A percentile compares a stretch with the other conserved stretches of the same genome.
Conservation (phyloP, 2,888 invertebrate species). For the Chrysomela aeneicollis region DNA sequence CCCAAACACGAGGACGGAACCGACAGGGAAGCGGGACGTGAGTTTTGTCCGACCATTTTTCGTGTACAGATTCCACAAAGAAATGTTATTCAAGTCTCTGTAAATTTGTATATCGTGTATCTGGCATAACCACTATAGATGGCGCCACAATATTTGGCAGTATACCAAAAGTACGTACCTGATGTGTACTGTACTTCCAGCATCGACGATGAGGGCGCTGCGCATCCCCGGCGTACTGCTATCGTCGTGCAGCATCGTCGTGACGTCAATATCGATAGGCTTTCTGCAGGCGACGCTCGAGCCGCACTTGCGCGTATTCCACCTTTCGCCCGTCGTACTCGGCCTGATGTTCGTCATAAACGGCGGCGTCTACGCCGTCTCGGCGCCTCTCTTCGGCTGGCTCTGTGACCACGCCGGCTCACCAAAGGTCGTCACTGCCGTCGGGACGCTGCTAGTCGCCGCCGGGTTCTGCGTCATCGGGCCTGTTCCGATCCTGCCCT, state of each 20-base stretch:
- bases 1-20: conserved; percentile 71
- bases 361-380: conserved; percentile 80
- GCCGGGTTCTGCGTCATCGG: conserved; percentile 78
- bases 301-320: conserved; percentile 81
- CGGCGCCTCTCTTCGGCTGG: conserved; percentile 84
- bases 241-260: conserved; percentile 75
- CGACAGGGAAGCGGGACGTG: conserved; percentile 67
- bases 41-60: no score
- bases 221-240: conserved; percentile 79
- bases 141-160: no score
- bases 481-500: conserved; percentile 79
- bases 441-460: conserved; percentile 73
- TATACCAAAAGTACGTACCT: no score
- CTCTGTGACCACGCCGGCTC: conserved; percentile 72
- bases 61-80: no score
- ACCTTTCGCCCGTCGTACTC: conserved; percentile 73
- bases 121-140: no score
- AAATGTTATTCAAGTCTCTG: no score
- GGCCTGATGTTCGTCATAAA: conserved; percentile 87
- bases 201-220: conserved; percentile 70
- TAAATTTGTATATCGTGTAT: no score
- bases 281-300: conserved; percentile 90
- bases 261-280: conserved; percentile 83
- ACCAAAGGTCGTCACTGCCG: conserved; percentile 73
- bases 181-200: no score